Evolutionary conservation across 2,888 invertebrate genomes (phyloP).

Genomic region (Gibbula magus): DNA sequence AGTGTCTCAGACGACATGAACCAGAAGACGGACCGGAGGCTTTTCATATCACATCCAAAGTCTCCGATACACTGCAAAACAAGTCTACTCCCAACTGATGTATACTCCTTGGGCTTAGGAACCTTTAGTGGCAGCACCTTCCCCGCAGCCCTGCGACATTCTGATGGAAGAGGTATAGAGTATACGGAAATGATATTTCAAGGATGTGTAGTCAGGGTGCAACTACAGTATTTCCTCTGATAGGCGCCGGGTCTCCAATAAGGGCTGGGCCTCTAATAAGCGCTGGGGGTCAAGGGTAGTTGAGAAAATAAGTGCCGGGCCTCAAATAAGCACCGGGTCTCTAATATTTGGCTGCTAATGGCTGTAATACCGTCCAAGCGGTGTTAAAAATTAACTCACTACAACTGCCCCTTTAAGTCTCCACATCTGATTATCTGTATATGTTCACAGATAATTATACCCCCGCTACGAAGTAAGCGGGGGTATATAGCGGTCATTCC

Average conservation of each 20-base stretch:
- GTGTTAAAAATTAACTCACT: neutral
- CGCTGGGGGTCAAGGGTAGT: too few species aligned
- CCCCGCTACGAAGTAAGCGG: too few species aligned
- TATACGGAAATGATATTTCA: neutral
- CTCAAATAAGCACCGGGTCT: too few species aligned
- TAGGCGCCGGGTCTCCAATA: too few species aligned
- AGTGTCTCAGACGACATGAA: neutral
- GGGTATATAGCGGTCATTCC: too few species aligned
- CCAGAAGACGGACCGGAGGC: neutral
- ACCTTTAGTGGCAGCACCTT: neutral
- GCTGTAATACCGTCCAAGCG: too few species aligned
- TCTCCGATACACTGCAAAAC: neutral
- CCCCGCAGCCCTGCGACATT: neutral
- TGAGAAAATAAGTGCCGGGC: too few species aligned
- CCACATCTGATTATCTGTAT: too few species aligned
- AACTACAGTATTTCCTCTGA: too few species aligned
- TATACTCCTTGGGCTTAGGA: neutral
- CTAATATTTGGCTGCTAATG: neutral
- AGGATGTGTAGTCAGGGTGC: too few species aligned
- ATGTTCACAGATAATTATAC: too few species aligned
- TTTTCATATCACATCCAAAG: neutral
- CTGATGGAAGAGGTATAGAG: neutral
- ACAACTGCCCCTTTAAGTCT: neutral
- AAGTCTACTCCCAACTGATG: neutral
- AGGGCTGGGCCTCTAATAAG: too few species aligned